Evolutionary conservation across 2,797 vertebrate genomes (phyloP), one percentile per base, ranked within the genome.

Genomic region (Falco naumanni): DNA sequence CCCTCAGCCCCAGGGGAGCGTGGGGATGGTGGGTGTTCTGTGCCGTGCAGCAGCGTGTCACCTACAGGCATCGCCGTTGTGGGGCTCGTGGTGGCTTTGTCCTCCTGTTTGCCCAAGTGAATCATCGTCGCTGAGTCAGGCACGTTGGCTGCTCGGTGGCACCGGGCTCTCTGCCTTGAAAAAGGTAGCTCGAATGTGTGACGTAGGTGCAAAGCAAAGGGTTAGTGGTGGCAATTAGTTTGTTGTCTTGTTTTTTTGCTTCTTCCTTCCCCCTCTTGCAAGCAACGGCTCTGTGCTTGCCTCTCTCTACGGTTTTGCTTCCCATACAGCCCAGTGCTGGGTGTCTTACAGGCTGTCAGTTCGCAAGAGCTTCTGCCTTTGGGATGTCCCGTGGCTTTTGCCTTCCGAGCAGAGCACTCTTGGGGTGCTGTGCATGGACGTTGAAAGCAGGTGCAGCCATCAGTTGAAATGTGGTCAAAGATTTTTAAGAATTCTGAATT

Each of bases 61-160:
- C 59, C 9, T 6, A 2, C 9, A 16, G 84, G 31, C 84, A 71
- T 41, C 4, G 3, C 39, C 5, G 0, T 1, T 0, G 6, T 3
- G 19, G 74, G 57, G 69, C 84, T 94, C 22, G 0, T 8, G 1
- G 48, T 70, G 90, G 29, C 85, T 86, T 71, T 34, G 4, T 54
- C 57, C 88, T 85, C 65, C 63, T 60, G 82, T 93, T 96, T 97
- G 95, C 87, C 75, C 78, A 22, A 15, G 84, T 95, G 94, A 96
- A 92, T 97, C 93, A 87, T 29, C 13, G 1, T 3, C 24, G 2
- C 87, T 89, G 89, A 94, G 33, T 92, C 95, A 87, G 94, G 80
- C 39, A 3, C 11, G 1, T 8, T 57, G 91, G 84, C 78, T 89
- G 89, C 84, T 82, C 2, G 0, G 37, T 57, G 70, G 17, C 90